phyloP scores from a whole-genome alignment of 2,113 vertebrate genomes.

The Meleagris gallopavo region DNA sequence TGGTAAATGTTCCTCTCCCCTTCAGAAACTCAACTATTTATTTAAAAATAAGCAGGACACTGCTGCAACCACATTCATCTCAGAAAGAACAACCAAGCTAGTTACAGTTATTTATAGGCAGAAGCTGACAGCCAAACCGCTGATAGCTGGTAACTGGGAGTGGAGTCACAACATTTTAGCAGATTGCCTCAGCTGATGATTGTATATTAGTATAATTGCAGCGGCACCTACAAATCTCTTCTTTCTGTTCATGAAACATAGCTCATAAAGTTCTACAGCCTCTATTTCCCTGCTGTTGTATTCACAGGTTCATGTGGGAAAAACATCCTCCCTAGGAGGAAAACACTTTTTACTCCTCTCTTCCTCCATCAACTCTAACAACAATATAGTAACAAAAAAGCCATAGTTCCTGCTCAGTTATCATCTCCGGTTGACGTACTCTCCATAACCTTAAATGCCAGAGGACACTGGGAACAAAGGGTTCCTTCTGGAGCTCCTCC shows the following conservation, averaged over 20 bases:
- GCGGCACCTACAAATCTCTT: background rate
- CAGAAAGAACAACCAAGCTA: background rate
- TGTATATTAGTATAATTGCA: background rate
- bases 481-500: background rate
- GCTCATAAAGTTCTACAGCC: background rate
- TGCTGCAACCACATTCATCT: fast-evolving
- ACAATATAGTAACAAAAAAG: background rate
- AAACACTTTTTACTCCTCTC: conserved; percentile 21
- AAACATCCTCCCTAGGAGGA: conserved; percentile 9
- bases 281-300: background rate
- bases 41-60: background rate
- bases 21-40: background rate
- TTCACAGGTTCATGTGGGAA: background rate
- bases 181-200: background rate
- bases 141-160: background rate
- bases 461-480: background rate
- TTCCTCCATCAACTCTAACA: conserved; percentile 4
- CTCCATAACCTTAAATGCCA: background rate
- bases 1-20: background rate
- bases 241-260: fast-evolving
- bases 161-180: background rate
- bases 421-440: background rate
- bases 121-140: background rate
- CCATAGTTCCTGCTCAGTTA: conserved; percentile 1
- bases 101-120: background rate